Evolutionary conservation across 2,797 vertebrate genomes (phyloP).

Genomic region (Tapirus indicus): DNA sequence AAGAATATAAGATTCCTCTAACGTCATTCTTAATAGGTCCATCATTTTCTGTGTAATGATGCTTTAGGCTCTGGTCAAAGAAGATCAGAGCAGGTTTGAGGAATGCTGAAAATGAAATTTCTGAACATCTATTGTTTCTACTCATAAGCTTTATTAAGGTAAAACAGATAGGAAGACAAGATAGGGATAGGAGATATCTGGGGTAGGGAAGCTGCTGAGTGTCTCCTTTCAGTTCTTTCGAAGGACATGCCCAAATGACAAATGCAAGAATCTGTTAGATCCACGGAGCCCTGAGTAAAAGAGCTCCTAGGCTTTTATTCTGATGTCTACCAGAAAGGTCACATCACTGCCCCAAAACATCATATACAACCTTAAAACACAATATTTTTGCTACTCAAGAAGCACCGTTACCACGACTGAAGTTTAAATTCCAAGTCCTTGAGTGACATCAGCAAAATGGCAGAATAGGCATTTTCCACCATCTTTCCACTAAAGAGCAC

Average conservation of each 20-base stretch:
- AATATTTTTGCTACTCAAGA: slow-evolving; percentile 22
- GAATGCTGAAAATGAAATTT: neutral
- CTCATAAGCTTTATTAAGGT: neutral
- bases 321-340: neutral
- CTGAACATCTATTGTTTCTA: neutral
- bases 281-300: neutral
- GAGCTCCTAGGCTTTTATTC: neutral
- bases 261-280: neutral
- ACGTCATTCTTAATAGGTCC: neutral
- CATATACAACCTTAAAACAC: neutral
- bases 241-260: neutral
- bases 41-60: neutral
- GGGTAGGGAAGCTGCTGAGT: neutral
- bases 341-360: neutral
- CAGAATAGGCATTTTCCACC: neutral
- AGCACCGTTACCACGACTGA: neutral
- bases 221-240: slow-evolving; percentile 5
- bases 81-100: neutral
- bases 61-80: neutral
- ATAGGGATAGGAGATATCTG: neutral
- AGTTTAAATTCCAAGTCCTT: neutral
- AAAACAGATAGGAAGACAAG: neutral
- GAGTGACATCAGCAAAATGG: neutral
- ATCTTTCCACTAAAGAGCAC: neutral
- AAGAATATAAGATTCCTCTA: neutral